Evolutionary conservation across 2,888 invertebrate species (phyloP), one percentile per base, ranked within the genome.

Genomic region (Acrobasis consociella): DNA sequence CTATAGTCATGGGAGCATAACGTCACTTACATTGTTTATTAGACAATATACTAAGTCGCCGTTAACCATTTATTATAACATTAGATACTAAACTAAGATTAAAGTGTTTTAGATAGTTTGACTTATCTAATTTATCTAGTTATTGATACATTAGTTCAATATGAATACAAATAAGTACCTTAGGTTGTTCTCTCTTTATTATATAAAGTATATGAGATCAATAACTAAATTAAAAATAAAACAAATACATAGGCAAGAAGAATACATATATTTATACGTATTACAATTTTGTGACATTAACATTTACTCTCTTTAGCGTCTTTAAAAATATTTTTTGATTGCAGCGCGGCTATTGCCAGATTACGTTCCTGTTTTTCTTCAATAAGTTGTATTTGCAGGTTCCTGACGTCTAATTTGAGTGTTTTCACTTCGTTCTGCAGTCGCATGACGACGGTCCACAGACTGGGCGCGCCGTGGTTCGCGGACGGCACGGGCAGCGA

Each of bases 371-470:
- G 92, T 81, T 94, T 94, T 82, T 96, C 96, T 69, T 95, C 95
- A 66, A 95, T 95, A 71, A 96, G 82, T 74, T 95, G 95, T 68
- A 93, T 87, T 65, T 93, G 93, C 64, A 95, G 81, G 69, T 93
- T 88, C 66, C 91, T 91, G 72, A 96, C 93, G 82, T 94, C 94
- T 68, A 89, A 79, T 80, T 94, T 94, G 70, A 96, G 86, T 64
- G 94, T 93, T 75, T 94, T 94, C 69, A 97, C 93, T 86, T 96
- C 95, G 78, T 95, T 95, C 81, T 95, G 96, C 74, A 97, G 85
- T 66, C 95, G 94, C 91, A 96, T 95, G 69, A 97, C 96, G 64
- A 96, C 95, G 72, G 96, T 95, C 85, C 96, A 95, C 73, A 97
- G 87, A 75, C 95, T 95, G 82, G 96, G 95, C 79, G 82, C 81